Conservation (phyloP, 2,888 invertebrate genomes). For the Plebejus anna region DNA sequence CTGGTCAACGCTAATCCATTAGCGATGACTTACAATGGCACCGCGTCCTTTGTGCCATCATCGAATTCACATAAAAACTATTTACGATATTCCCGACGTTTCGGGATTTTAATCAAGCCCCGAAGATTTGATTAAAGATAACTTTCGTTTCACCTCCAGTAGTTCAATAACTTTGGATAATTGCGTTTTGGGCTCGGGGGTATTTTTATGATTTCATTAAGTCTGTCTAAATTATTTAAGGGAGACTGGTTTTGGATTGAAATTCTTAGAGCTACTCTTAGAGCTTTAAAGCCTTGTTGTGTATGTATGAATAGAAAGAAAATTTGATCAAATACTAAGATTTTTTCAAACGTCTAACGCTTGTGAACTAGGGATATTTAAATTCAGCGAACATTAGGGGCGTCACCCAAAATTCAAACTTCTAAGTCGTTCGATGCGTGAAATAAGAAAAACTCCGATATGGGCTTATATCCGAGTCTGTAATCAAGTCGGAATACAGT, state of each 20-base stretch:
- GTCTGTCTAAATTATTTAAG: not conserved
- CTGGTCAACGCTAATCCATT: conserved; percentile 68
- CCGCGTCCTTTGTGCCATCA: conserved; percentile 37
- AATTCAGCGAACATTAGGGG: conserved; percentile 20
- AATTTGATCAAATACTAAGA: not conserved
- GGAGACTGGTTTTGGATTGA: not conserved
- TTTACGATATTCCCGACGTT: conserved; percentile 9
- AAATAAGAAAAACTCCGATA: conserved; percentile 33
- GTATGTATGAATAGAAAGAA: not conserved
- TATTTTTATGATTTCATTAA: conserved; percentile 22
- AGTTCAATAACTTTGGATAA: conserved; percentile 19
- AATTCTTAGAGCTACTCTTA: not conserved
- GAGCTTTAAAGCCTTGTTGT: not conserved
- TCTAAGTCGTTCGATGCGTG: conserved; percentile 30
- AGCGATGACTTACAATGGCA: conserved; percentile 65
- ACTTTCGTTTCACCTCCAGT: conserved; percentile 10
- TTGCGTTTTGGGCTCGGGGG: conserved; percentile 12
- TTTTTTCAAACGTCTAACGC: not conserved
- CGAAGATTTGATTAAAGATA: conserved; percentile 24
- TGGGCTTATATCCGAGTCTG: conserved; percentile 36
- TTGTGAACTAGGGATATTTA: not conserved
- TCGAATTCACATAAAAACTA: conserved; percentile 26
- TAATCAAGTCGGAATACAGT: conserved; percentile 71
- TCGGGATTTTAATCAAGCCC: conserved; percentile 16
- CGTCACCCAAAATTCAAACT: conserved; percentile 27